Evolutionary conservation across 2,797 vertebrate genomes (phyloP), one percentile per base, ranked within the genome.

Genomic region (Loriculus beryllinus): DNA sequence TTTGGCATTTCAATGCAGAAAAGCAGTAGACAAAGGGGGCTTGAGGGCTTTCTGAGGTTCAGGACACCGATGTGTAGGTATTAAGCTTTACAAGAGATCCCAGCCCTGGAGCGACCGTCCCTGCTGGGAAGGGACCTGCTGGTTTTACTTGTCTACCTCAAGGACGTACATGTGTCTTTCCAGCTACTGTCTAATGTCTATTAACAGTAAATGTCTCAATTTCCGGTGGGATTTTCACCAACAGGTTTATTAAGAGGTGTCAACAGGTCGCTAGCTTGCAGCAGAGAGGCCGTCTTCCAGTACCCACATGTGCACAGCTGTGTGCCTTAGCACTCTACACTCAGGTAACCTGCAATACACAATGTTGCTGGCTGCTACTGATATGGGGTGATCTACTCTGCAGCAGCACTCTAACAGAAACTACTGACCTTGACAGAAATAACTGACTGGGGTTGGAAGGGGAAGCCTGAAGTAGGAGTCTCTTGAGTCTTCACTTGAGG

Each of bases 111-210:
- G 10, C 6, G 9, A 86, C 19, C 28, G 47, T 18, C n/a, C 25
- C 37, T 49, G 54, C 42, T 49, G 51, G 7, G 26, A 82, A 62
- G 37, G 45, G 3, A 13, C 14, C 7, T 57, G 78, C 56, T 81
- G 7, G 8, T 91, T 83, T 78, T 25, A 47, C 2, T 0, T 4
- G 59, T 51, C 31, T 39, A 6, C 28, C 60, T 64, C 52, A 35
- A 47, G 13, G 23, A 42, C 23, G 23, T 22, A 60, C 1, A 2
- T 0, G 1, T 5, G 11, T 14, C 45, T 72, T 84, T 52, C 17
- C 70, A 91, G 40, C 15, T 45, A 49, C 29, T 40, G 29, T 28
- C 29, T 62, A 47, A 51, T 22, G 26, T 19, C 33, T 82, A 62
- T 48, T 69, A 47, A 33, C 1, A 63, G 72, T 47, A 69, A 75